Conservation (phyloP, 1,140 invertebrate species). For the Zaprionus ghesquierei region DNA sequence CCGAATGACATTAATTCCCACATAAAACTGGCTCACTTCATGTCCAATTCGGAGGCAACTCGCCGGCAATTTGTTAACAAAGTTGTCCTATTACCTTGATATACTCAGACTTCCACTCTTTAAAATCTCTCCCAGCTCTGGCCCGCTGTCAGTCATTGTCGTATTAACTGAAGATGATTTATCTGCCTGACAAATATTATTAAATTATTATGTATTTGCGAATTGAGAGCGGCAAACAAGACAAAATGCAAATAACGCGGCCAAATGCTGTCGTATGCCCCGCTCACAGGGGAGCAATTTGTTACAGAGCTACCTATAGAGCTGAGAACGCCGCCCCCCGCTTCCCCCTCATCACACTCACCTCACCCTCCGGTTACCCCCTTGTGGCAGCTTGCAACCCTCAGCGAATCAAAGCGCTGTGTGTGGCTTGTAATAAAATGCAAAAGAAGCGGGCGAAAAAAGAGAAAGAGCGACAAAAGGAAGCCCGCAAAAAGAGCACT, state of each 20-base stretch:
- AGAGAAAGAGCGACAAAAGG: background rate
- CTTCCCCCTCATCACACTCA: background rate
- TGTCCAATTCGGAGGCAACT: constrained; percentile 15
- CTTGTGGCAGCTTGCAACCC: constrained; percentile 43
- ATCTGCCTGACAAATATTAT: constrained; percentile 80
- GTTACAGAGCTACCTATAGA: constrained; percentile 61
- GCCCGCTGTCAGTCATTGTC: constrained; percentile 63
- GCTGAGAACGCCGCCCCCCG: background rate
- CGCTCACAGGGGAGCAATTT: constrained; percentile 78
- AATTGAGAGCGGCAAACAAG: constrained; percentile 18
- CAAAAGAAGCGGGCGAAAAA: constrained; percentile 39
- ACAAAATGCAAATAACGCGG: constrained; percentile 68
- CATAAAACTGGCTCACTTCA: constrained; percentile 38
- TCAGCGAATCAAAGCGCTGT: constrained; percentile 32
- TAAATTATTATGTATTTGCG: constrained; percentile 74
- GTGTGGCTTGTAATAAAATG: constrained; percentile 62
- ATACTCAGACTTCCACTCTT: constrained; percentile 31
- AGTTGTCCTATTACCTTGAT: constrained; percentile 62
- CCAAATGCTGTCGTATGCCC: constrained; percentile 40
- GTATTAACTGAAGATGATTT: constrained; percentile 78
- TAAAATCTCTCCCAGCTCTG: background rate
- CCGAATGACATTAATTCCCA: constrained; percentile 66
- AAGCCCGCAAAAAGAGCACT: constrained; percentile 10
- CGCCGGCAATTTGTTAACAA: constrained; percentile 52
- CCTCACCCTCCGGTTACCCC: background rate